Evolutionary conservation across 2,797 vertebrate genomes (phyloP).

Genomic region (Phrynocephalus forsythii): DNA sequence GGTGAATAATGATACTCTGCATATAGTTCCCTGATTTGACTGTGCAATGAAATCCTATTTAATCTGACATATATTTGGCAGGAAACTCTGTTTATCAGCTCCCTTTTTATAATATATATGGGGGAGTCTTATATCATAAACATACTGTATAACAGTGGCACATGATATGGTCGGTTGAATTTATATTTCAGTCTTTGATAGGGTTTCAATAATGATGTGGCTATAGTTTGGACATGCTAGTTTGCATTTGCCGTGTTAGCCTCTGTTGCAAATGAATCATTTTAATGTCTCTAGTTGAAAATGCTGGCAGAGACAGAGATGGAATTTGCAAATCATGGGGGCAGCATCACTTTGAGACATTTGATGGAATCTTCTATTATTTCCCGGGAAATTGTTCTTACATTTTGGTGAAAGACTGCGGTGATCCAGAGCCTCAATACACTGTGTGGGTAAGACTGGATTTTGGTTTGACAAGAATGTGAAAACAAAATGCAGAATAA

Average conservation of each 20-base stretch:
- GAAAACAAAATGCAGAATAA: not conserved
- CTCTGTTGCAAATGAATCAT: slow-evolving; percentile 54
- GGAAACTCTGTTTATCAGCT: not conserved
- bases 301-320: slow-evolving; percentile 92
- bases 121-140: too few species aligned
- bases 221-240: slow-evolving; percentile 1
- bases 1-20: too few species aligned
- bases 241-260: not conserved
- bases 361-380: slow-evolving; percentile 98
- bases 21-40: not conserved
- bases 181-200: not conserved
- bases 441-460: slow-evolving; percentile 94
- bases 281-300: slow-evolving; percentile 85
- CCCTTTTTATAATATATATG: not conserved
- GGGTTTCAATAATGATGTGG: accelerated
- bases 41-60: not conserved
- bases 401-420: slow-evolving; percentile 95
- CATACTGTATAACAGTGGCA: too few species aligned
- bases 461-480: slow-evolving; percentile 3
- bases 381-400: slow-evolving; percentile 97
- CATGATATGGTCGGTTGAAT: too few species aligned
- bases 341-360: slow-evolving; percentile 96
- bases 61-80: not conserved
- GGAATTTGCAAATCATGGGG: slow-evolving; percentile 98
- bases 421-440: slow-evolving; percentile 87